Conservation (phyloP, 2,797 vertebrate genomes). For the Helarctos malayanus region DNA sequence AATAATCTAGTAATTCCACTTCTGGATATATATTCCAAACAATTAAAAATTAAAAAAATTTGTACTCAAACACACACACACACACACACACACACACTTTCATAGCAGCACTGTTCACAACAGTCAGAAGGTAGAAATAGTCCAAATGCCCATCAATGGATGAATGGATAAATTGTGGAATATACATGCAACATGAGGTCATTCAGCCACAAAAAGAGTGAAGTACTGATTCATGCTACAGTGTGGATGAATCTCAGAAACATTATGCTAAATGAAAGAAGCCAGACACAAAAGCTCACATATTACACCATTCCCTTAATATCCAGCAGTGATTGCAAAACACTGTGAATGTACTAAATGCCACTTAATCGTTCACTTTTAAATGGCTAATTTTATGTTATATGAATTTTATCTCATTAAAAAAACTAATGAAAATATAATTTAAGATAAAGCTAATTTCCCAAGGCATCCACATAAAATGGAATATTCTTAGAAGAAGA, state of each 20-base stretch:
- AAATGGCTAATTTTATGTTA: neutral
- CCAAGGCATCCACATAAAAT: neutral
- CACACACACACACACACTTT: neutral
- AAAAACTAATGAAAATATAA: neutral
- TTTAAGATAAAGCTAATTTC: constrained; percentile 33
- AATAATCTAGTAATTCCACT: neutral
- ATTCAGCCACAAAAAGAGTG: neutral
- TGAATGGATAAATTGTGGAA: neutral
- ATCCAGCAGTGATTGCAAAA: neutral
- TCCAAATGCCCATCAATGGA: neutral
- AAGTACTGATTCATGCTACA: neutral
- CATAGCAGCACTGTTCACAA: neutral
- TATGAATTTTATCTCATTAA: neutral
- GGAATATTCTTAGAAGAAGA: neutral
- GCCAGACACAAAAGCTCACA: neutral
- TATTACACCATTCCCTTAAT: neutral
- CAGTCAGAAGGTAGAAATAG: neutral
- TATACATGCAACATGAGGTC: neutral
- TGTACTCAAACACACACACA: neutral
- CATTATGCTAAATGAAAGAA: neutral
- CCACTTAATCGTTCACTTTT: neutral
- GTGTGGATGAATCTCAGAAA: neutral
- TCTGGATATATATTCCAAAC: neutral
- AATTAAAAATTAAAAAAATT: no score
- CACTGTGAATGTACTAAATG: neutral